Evolutionary conservation across 1,140 invertebrate species (phyloP), one percentile per base, ranked within the genome.

Genomic region (Drosophila malerkotliana): DNA sequence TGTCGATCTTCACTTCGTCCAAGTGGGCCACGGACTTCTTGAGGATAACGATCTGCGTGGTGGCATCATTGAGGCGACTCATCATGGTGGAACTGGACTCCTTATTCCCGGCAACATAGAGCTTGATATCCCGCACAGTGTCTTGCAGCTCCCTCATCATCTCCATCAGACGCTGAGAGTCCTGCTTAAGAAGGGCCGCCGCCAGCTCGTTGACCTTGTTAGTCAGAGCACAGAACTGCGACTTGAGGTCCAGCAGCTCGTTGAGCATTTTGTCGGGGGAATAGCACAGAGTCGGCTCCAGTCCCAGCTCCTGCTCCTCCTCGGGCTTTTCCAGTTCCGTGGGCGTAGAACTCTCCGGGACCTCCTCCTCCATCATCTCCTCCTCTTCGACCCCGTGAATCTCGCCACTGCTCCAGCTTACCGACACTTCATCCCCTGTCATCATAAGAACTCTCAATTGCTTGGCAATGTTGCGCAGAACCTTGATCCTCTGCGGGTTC

Each of bases 1-100:
- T 93, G 72, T 96, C 94, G 15, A 95, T 93, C 92, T 96, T 91
- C 1, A 88, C 59, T 0, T 73, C 69, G 9, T 88, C 71, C 45
- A 91, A 8, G 12, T 83, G 81, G 1, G 52, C 53, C 0, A 74
- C 45, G 6, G 56, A 53, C 8, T 67, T 77, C 30, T 80, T 89
- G 0, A 80, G 15, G 0, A 30, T 5, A 0, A 12, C 1, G 24
- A 88, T 71, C 37, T 89, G 72, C 0, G 0, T 3, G 0, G 62
- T 1, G 1, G 69, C 77, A 0, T 37, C 28, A 7, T 28, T 69
- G 1, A 89, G 28, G 3, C 76, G 79, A 7, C 0, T 3, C 1
- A 34, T 9, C 47, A 89, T 64, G 9, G 5, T 15, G 6, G 57
- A 48, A 0, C 58, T 67, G 0, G 49, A 47, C 39, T 88, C 84